These are phyloP conservation scores for Grammomys surdaster DNA, from an alignment of 2,113 vertebrate species.

Conservation along the genomic window DNA sequence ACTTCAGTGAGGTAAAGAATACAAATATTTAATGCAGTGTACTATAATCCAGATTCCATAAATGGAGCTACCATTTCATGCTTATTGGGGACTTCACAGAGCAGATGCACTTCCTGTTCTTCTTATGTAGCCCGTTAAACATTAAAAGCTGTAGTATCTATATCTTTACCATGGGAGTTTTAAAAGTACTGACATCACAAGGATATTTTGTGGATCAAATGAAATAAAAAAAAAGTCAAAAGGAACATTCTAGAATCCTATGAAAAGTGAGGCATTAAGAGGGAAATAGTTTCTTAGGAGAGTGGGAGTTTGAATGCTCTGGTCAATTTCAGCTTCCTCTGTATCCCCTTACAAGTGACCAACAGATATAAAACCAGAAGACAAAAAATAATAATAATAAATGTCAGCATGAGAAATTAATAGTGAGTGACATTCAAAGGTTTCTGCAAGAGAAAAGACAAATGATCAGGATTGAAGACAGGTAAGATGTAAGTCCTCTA, in stretches of 20 bases:
- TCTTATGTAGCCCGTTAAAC: constrained; percentile 20
- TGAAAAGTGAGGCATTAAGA: background rate
- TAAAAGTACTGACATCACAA: background rate
- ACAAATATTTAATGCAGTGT: background rate
- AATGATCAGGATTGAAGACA: background rate
- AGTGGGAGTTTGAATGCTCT: background rate
- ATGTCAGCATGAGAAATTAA: background rate
- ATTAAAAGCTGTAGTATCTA: background rate
- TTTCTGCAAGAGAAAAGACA: constrained; percentile 14
- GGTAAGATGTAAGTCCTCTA: background rate
- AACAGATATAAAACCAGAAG: background rate
- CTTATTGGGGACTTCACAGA: background rate
- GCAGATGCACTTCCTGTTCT: background rate
- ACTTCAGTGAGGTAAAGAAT: constrained; percentile 7
- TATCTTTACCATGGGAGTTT: constrained; percentile 14
- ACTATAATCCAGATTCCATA: background rate
- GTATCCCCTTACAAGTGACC: background rate
- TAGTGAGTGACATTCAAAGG: background rate
- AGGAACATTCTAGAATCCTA: background rate
- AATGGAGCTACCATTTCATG: constrained; percentile 4
- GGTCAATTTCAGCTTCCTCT: background rate
- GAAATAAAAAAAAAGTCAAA: constrained; percentile 18
- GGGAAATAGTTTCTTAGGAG: constrained; percentile 6
- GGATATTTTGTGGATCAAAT: background rate
- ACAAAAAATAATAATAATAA: background rate